Evolutionary conservation across 2,113 vertebrate species (phyloP).

Genomic region (Notechis scutatus): DNA sequence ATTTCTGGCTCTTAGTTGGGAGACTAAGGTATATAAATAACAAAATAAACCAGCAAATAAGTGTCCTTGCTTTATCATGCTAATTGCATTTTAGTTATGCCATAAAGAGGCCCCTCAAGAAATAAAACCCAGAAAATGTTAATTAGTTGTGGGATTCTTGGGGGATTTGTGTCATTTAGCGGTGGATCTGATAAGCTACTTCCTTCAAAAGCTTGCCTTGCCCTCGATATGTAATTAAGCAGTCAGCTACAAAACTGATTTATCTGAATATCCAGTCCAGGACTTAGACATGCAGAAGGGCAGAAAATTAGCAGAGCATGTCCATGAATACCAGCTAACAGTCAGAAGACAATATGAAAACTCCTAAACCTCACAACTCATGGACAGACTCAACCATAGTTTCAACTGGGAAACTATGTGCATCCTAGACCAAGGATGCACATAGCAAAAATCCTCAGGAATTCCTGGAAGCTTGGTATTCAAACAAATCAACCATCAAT

Average conservation of each 20-base stretch:
- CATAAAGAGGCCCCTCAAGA: background rate
- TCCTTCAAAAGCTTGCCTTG: background rate
- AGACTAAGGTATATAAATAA: background rate
- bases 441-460: background rate
- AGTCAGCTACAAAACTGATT: background rate
- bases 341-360: background rate
- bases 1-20: background rate
- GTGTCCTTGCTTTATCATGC: background rate
- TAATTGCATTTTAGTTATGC: background rate
- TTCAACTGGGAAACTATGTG: background rate
- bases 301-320: background rate
- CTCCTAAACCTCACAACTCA: background rate
- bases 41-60: background rate
- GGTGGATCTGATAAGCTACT: background rate
- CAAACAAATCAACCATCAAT: background rate
- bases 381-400: background rate
- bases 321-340: background rate
- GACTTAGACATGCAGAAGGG: background rate
- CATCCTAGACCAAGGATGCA: background rate
- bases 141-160: background rate
- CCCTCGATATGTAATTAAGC: background rate
- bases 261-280: background rate
- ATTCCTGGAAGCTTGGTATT: background rate
- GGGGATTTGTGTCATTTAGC: background rate
- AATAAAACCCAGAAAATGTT: background rate